Evolutionary conservation across 1,140 invertebrate genomes (phyloP), one percentile per base, ranked within the genome.

Genomic region (Zaprionus inermis): DNA sequence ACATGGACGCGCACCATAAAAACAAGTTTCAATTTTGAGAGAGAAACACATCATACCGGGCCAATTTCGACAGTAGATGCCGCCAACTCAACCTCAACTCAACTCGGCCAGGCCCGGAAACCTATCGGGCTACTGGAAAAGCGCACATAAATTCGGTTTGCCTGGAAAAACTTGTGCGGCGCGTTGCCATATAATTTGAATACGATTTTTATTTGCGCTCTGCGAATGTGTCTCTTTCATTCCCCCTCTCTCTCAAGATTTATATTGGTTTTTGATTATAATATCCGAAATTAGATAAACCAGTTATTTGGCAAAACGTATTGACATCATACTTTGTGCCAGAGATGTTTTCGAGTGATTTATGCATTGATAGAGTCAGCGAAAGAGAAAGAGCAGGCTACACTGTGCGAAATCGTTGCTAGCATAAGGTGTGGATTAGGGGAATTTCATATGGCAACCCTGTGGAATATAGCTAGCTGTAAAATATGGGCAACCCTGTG

Each of bases 1-100:
- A 34, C 28, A 36, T 44, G 38, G n/a, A 18, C 52, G 36, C 46
- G 30, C 44, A 22, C 14, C 54, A 57, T 58, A 58, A 68, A 74
- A 76, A 72, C 73, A 10, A 56, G 73, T 76, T 72, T 72, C 46
- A 7, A 49, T 49, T 49, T 49, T 20, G 18, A 28, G 24, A 0
- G 24, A 28, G 24, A 46, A 20, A 16, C n/a, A n/a, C n/a, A n/a
- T 16, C n/a, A 46, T 9, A 16, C n/a, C 14, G 6, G 38, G n/a
- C n/a, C 38, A 44, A 44, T 44, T 44, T 44, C n/a, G 38, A 44
- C 38, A 44, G 38, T 44, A 16, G 34, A 12, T 41, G 38, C 38
- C 38, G 7, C 38, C n/a, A 44, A 44, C 7, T 44, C 38, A 16
- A 28, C 24, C 24, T 28, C 24, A 4, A 28, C 24, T 1, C 24